Evolutionary conservation across 2,113 vertebrate species (phyloP), one percentile per base, ranked within the genome.

Genomic region (Xyrauchen texanus): DNA sequence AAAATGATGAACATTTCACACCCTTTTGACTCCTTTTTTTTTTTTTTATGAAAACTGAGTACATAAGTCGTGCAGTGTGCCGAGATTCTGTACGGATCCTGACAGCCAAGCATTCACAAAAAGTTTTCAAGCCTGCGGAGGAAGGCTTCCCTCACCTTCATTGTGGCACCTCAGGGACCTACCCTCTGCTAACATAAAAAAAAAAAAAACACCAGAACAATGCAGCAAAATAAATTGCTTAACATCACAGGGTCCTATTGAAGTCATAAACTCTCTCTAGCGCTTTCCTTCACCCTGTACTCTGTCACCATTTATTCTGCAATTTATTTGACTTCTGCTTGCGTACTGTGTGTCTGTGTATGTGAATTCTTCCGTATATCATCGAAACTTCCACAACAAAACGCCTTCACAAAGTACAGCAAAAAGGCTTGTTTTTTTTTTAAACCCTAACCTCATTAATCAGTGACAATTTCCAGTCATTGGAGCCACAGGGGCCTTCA

Each of bases 151-250:
- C 74, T 76, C 58, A 70, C 58, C 77, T 79, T 70, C 67, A 55
- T 63, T 16, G 34, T 67, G 70, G 62, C 78, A 74, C 78, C 78
- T 80, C 70, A 9, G 78, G 53, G 70, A 80, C 69, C 7, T 49
- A 72, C 61, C 69, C 51, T 55, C 78, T 34, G 69, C 78, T 58
- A 80, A 66, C 68, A 80, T 72, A 58, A 80, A n/a, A n/a, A n/a
- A n/a, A n/a, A n/a, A n/a, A n/a, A 61, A 70, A 79, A 71, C 66
- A 13, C 16, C 21, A 78, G 67, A 70, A 79, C 61, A 79, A 72
- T 79, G 68, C 60, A 45, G 61, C 46, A 70, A 79, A 79, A 72
- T 79, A 71, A 79, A 79, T 72, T 65, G 77, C 77, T 79, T 79
- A 60, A 79, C 77, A 71, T 79, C 77, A 79, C 68, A 72, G 68